Conservation (phyloP, 2,797 vertebrate genomes). For the Podarcis lilfordi region DNA sequence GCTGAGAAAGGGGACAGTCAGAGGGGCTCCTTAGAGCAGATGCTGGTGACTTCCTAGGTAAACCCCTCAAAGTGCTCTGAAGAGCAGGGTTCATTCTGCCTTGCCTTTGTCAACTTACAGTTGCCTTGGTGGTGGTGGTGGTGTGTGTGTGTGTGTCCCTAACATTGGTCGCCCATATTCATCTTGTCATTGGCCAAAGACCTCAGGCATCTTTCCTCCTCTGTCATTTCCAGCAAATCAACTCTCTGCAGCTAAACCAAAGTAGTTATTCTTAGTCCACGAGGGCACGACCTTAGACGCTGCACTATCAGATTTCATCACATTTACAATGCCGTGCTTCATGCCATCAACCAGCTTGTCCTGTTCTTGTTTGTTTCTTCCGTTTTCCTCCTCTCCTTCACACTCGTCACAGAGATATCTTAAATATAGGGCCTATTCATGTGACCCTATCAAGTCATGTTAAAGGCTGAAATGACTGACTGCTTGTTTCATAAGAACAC, state of each 20-base stretch:
- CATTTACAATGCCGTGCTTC: background rate
- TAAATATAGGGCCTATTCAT: background rate
- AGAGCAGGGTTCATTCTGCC: background rate
- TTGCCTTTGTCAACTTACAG: background rate
- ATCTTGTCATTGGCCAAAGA: conserved; percentile 16
- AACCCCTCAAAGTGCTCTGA: too few species aligned
- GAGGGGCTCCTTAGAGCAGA: background rate
- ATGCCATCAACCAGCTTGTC: background rate
- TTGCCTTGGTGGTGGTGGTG: background rate
- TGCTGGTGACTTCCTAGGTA: background rate
- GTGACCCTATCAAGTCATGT: background rate
- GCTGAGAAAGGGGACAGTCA: background rate
- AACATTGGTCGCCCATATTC: conserved; percentile 9
- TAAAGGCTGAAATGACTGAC: background rate
- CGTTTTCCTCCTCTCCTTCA: background rate
- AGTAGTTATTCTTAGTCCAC: conserved; percentile 3
- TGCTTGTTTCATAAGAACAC: background rate
- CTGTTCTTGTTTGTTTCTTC: background rate
- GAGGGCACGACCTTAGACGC: background rate
- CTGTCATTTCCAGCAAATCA: conserved; percentile 20
- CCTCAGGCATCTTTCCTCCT: conserved; percentile 7
- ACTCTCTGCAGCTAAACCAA: background rate
- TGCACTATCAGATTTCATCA: conserved; percentile 2
- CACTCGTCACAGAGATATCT: background rate
- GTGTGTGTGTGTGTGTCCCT: background rate